These are phyloP conservation scores for Metopia argyrocephala DNA, from an alignment of 2,888 invertebrate genomes.

Conservation along the genomic window DNA sequence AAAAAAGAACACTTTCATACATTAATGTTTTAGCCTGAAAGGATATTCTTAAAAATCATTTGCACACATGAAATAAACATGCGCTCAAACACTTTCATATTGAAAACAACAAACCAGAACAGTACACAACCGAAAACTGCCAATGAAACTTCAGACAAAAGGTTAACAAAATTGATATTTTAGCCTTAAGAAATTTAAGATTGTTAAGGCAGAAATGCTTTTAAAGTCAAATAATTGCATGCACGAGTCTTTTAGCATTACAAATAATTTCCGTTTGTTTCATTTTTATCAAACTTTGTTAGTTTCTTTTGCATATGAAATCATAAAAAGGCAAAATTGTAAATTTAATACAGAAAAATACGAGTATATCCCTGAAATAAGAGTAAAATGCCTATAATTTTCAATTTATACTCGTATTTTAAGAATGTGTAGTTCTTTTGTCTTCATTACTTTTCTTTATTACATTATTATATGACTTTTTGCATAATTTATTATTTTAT, in stretches of 20 bases:
- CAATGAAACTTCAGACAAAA: background rate
- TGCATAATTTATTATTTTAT: constrained; percentile 55
- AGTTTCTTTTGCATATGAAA: no score
- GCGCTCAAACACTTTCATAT: no score
- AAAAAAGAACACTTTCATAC: no score
- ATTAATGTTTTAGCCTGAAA: no score
- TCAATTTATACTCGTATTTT: background rate
- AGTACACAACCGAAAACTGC: no score
- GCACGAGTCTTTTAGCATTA: background rate
- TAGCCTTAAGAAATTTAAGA: constrained; percentile 58
- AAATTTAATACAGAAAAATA: no score
- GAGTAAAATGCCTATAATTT: no score
- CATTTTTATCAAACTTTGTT: no score
- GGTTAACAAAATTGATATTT: constrained; percentile 45
- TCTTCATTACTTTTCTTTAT: background rate
- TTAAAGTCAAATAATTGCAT: constrained; percentile 28
- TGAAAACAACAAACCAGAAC: background rate
- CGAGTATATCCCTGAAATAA: no score
- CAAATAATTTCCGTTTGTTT: no score
- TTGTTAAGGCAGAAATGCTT: constrained; percentile 39
- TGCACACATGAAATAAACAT: background rate
- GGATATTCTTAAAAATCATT: background rate
- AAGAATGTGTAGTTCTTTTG: background rate
- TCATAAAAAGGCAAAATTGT: no score
- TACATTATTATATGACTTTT: constrained; percentile 40